Percentiles rank a stretch among this genome's conserved stretches.
Conservation (phyloP, 2,888 invertebrate genomes). For the Drosophila fungiperda region DNA sequence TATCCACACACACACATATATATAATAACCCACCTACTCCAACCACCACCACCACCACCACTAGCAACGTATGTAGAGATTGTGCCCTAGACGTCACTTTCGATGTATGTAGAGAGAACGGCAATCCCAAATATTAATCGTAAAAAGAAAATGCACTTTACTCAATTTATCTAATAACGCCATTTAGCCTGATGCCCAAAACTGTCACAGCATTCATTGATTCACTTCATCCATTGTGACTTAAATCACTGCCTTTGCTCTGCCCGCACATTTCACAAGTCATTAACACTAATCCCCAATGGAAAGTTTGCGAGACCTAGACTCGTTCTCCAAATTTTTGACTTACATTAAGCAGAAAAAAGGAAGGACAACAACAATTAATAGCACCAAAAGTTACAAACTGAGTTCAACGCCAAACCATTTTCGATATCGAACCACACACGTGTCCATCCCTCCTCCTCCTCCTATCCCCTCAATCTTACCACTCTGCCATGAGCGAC, state of each 20-base stretch:
- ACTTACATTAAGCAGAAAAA: constrained; percentile 45
- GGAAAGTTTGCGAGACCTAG: constrained; percentile 26
- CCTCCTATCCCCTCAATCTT: background rate
- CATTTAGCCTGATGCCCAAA: constrained; percentile 24
- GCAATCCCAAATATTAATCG: constrained; percentile 21
- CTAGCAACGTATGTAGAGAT: constrained; percentile 57
- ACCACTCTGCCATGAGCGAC: background rate
- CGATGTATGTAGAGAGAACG: constrained; percentile 69
- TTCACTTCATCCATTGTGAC: constrained; percentile 43
- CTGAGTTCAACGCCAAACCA: constrained; percentile 24
- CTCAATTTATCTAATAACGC: constrained; percentile 13
- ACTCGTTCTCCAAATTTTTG: constrained; percentile 40
- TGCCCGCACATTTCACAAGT: constrained; percentile 66
- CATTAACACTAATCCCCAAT: constrained; percentile 69
- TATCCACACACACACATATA: background rate
- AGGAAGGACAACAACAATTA: constrained; percentile 45
- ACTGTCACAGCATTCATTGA: constrained; percentile 20
- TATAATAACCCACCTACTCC: constrained; percentile 17
- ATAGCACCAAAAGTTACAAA: constrained; percentile 24
- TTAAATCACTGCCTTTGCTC: constrained; percentile 46
- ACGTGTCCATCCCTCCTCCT: constrained; percentile 15
- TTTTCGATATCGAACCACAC: constrained; percentile 47
- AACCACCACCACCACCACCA: constrained; percentile 8
- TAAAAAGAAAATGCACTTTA: constrained; percentile 8
- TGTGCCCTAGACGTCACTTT: constrained; percentile 80